Conservation (phyloP, 2,113 vertebrate genomes). For the Boulengeromyrus knoepffleri region DNA sequence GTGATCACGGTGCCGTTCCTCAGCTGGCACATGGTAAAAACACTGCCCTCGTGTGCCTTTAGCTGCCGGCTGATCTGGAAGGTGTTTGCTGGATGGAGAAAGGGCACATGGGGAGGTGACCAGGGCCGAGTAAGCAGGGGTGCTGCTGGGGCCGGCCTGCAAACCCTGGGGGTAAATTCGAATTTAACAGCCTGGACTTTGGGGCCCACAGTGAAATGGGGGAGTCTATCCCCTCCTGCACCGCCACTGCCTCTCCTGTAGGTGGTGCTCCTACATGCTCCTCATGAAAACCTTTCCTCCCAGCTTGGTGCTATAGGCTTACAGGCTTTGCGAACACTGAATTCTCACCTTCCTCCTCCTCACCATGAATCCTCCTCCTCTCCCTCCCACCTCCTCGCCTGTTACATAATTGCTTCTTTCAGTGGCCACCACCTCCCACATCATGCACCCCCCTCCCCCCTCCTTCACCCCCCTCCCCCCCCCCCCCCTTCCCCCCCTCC, state of each 20-base stretch:
- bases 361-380: neutral
- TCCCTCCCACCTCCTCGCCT: neutral
- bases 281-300: neutral
- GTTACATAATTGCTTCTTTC: neutral
- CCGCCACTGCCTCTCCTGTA: neutral
- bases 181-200: neutral
- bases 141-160: neutral
- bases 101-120: neutral
- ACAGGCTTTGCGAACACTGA: neutral
- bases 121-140: neutral
- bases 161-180: neutral
- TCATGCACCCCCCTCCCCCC: neutral
- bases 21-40: slow-evolving; percentile 91
- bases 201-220: neutral
- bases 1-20: slow-evolving; percentile 86
- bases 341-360: neutral
- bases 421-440: neutral
- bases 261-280: neutral
- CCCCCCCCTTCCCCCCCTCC: no score
- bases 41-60: slow-evolving; percentile 89
- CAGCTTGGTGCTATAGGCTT: neutral
- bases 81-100: slow-evolving; percentile 51
- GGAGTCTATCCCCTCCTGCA: neutral
- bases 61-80: slow-evolving; percentile 90
- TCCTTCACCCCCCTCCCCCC: neutral